phyloP scores from a whole-genome alignment of 2,797 vertebrate species.

The Acanthurus lineatus region DNA sequence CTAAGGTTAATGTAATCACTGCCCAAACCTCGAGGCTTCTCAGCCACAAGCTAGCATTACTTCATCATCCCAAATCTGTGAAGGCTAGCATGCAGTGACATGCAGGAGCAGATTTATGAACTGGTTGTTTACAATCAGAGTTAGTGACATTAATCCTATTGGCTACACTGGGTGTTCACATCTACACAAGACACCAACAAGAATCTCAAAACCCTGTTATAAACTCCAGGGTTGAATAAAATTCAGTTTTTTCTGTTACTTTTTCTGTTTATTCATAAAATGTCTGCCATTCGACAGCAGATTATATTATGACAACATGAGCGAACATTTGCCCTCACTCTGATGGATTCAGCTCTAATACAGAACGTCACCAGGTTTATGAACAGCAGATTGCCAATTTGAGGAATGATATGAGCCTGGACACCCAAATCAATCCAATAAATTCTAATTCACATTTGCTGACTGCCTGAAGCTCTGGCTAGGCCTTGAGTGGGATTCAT shows the following conservation, averaged over 20 bases:
- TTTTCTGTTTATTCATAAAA: not conserved
- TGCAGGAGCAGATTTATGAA: slow-evolving; percentile 24
- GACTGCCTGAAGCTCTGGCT: slow-evolving; percentile 11
- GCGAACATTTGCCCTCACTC: slow-evolving; percentile 41
- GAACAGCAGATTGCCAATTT: slow-evolving; percentile 74
- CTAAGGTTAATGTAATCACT: slow-evolving; percentile 71
- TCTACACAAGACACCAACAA: slow-evolving; percentile 8
- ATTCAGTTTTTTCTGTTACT: not conserved
- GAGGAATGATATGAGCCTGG: slow-evolving; percentile 51
- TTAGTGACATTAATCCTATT: not conserved
- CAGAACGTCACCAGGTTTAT: slow-evolving; percentile 51
- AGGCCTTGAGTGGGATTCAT: slow-evolving; percentile 31
- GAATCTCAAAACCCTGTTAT: not conserved
- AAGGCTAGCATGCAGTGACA: not conserved
- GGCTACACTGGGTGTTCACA: not conserved
- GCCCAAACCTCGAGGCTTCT: slow-evolving; percentile 33
- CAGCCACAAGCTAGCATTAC: slow-evolving; percentile 35
- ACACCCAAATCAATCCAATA: slow-evolving; percentile 56
- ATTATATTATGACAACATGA: slow-evolving; percentile 38
- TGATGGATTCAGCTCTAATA: slow-evolving; percentile 43
- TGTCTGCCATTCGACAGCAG: slow-evolving; percentile 11
- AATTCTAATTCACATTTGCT: slow-evolving; percentile 54
- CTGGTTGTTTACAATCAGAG: not conserved
- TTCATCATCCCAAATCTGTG: slow-evolving; percentile 26
- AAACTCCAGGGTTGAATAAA: not conserved